Base-by-base conservation (phyloP, 2,113 vertebrate genomes). In the Plecotus auritus region DNA sequence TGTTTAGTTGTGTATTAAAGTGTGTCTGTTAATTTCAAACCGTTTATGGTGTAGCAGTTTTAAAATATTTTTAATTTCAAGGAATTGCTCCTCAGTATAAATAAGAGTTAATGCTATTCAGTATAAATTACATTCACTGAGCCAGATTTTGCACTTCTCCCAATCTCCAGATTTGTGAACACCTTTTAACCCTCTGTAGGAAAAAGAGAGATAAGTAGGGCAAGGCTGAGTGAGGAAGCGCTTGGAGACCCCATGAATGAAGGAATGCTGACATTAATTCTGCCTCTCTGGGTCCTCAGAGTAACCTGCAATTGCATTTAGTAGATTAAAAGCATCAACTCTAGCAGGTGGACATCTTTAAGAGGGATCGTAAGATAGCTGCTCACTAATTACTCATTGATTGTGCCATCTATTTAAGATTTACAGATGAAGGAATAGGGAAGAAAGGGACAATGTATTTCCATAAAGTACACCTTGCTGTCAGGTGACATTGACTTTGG, bases 331-430 rank as follows among this genome's bases (percentile, higher is more conserved):
- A 95, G 40, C 69, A 81, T 92, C 95, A 93, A 92, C 88, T 93
- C 69, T n/a, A 81, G 82, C 49, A 97, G 88, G 92, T 91, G 94
- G 90, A 88, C 88, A 90, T 85, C 92, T 96, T 96, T 96, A 89
- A 92, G 91, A 92, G 84, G 73, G 88, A 91, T 86, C 90, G 83
- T 86, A 86, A 96, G 90, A 83, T 66, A 94, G 93, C 70, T 74
- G 16, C 59, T 94, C 49, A 77, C 85, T 97, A 95, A 97, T 97
- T 94, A 93, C 90, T 93, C 97, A 94, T 95, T 80, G 92, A 95
- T 95, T 86, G 77, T 42, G 8, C 76, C 73, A 84, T 92, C 77
- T 90, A 88, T 94, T 96, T 95, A 88, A 97, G 64, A 95, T 89
- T 93, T 70, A 96, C 12, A 66, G 82, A 86, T 73, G 74, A 95